Conservation (phyloP, 2,888 invertebrate genomes). For the Caenorhabditis japonica region DNA sequence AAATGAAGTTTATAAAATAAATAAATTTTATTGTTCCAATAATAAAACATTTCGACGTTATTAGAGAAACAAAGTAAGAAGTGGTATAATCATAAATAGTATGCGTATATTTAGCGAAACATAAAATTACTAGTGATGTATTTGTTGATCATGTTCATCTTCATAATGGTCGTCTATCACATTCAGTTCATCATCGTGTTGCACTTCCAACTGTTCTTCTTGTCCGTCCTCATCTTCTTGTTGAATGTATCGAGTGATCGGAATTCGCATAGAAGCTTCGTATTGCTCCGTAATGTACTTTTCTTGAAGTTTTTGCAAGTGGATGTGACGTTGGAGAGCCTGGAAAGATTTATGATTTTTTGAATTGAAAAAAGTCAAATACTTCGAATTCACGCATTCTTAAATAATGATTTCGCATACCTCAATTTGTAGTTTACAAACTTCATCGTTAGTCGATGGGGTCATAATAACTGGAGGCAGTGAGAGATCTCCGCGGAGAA, state of each 20-base stretch:
- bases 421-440: slow-evolving; percentile 63
- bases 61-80: no score
- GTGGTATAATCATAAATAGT: no score
- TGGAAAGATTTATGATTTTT: slow-evolving; percentile 25
- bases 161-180: slow-evolving; percentile 50
- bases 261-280: slow-evolving; percentile 52
- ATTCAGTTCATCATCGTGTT: slow-evolving; percentile 47
- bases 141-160: slow-evolving; percentile 15
- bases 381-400: no score
- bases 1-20: no score
- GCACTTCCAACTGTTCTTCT: slow-evolving; percentile 39
- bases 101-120: no score
- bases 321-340: slow-evolving; percentile 58
- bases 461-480: slow-evolving; percentile 61
- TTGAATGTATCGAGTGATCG: slow-evolving; percentile 50
- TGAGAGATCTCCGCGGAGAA: slow-evolving; percentile 21
- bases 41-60: no score
- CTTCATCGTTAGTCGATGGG: slow-evolving; percentile 59
- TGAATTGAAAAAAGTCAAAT: no score
- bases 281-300: slow-evolving; percentile 57
- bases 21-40: no score
- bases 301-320: slow-evolving; percentile 61
- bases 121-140: no score
- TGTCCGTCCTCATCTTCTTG: slow-evolving; percentile 52
- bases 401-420: slow-evolving; percentile 22